Conservation (phyloP, 2,113 vertebrate species). For the Oriolus oriolus region DNA sequence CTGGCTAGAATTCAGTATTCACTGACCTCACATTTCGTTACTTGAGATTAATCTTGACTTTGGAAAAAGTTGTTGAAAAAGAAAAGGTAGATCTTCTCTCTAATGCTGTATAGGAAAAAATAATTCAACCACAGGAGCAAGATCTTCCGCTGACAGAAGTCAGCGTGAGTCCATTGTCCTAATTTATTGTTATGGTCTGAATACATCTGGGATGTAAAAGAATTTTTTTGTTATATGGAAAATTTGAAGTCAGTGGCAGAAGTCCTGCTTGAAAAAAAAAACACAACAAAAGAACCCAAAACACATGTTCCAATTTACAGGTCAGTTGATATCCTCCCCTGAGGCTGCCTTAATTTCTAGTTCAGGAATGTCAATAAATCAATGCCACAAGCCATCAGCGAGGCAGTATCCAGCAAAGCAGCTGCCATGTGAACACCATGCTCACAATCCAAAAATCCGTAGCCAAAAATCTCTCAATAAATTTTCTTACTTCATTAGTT, state of each 20-base stretch:
- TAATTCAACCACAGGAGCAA: not conserved
- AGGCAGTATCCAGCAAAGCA: slow-evolving; percentile 1
- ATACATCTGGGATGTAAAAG: not conserved
- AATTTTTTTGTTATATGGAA: not conserved
- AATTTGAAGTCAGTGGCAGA: not conserved
- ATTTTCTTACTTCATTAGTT: slow-evolving; percentile 10
- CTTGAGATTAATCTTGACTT: slow-evolving; percentile 12
- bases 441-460: not conserved
- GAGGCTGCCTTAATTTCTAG: slow-evolving; percentile 13
- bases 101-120: not conserved
- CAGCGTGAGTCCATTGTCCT: not conserved
- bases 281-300: not conserved
- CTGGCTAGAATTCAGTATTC: not conserved
- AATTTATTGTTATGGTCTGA: not conserved
- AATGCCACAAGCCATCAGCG: slow-evolving; percentile 8
- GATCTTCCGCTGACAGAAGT: not conserved
- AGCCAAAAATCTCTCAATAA: slow-evolving; percentile 6
- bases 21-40: not conserved
- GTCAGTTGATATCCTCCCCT: slow-evolving; percentile 42
- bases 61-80: not conserved
- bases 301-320: slow-evolving; percentile 38
- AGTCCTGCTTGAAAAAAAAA: not conserved
- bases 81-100: not conserved
- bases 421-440: not conserved
- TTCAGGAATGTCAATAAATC: not conserved